Conservation (phyloP, 2,113 vertebrate species). For the Lamprologus callipterus region DNA sequence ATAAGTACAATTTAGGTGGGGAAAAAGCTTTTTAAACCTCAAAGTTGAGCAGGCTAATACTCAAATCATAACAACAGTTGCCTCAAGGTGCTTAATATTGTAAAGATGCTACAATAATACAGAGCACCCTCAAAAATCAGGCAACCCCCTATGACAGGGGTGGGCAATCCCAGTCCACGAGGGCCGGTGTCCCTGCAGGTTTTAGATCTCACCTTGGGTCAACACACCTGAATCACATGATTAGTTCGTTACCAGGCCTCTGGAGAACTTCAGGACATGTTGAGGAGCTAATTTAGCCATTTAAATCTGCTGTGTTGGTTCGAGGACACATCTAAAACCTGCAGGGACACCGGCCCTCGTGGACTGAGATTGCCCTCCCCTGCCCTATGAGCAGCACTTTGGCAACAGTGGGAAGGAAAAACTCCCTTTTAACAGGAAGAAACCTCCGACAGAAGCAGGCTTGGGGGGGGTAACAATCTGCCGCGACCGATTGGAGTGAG, state of each 20-base stretch:
- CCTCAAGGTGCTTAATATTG: not conserved
- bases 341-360: not conserved
- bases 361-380: rapidly evolving
- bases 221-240: not conserved
- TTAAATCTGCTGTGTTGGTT: rapidly evolving
- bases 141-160: not conserved
- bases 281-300: not conserved
- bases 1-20: not conserved
- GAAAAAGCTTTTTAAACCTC: not conserved
- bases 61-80: not conserved
- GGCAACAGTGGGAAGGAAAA: not conserved
- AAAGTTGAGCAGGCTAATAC: rapidly evolving
- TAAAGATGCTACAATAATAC: not conserved
- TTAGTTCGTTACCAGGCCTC: not conserved
- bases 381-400: not conserved
- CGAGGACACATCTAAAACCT: not conserved
- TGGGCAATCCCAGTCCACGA: not conserved
- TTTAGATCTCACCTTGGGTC: not conserved
- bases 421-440: not conserved
- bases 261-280: no score
- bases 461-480: rapidly evolving
- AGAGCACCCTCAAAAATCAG: not conserved
- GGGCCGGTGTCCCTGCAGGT: not conserved
- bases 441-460: not conserved
- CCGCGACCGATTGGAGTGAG: rapidly evolving